Evolutionary conservation across 1,140 invertebrate genomes (phyloP).

Genomic region (Yoshiicerus persimilis): DNA sequence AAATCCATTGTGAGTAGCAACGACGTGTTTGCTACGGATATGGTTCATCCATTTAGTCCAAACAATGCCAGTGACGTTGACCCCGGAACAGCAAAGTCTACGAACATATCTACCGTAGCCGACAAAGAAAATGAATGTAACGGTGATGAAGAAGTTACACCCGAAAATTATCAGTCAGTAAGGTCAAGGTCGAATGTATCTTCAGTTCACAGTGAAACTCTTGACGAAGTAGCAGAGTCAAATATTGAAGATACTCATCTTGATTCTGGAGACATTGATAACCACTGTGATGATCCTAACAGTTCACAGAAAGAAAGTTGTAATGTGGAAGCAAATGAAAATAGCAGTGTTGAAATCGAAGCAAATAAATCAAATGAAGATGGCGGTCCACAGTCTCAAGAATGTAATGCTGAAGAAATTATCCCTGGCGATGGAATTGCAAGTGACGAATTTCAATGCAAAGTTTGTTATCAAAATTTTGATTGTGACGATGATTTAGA

Average conservation of each 20-base stretch:
- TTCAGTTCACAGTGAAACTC: neutral
- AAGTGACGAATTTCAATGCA: slow-evolving; percentile 41
- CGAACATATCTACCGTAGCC: neutral
- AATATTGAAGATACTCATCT: neutral
- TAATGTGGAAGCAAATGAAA: neutral
- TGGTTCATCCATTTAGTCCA: neutral
- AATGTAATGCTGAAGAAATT: neutral
- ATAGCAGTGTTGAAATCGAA: neutral
- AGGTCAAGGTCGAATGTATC: neutral
- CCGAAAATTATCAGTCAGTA: neutral
- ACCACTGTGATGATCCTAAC: neutral
- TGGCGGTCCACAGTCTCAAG: neutral
- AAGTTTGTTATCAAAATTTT: slow-evolving; percentile 39
- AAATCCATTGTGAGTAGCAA: neutral
- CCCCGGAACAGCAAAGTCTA: neutral
- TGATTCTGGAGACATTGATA: neutral
- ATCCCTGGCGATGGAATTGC: neutral
- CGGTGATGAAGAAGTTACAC: neutral
- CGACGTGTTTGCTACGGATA: neutral
- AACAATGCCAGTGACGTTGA: neutral
- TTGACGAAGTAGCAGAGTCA: neutral
- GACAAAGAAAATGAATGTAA: neutral
- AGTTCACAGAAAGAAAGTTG: neutral
- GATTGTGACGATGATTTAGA: slow-evolving; percentile 39
- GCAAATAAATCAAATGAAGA: neutral